Conservation (phyloP, 2,888 invertebrate species). For the Clitarchus hookeri region DNA sequence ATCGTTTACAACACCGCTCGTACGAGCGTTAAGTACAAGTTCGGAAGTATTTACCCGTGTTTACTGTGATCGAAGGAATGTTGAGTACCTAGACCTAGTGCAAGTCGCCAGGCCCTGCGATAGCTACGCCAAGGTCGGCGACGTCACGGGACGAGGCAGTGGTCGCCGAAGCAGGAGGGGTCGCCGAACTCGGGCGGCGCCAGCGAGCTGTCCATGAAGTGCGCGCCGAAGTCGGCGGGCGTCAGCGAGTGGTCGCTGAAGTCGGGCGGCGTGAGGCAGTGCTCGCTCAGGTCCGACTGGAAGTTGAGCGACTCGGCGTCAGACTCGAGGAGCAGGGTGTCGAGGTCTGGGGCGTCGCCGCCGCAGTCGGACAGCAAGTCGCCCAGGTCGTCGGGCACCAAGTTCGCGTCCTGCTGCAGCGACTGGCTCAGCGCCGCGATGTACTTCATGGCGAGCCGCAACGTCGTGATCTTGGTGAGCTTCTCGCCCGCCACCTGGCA, state of each 20-base stretch:
- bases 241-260: conserved; percentile 53
- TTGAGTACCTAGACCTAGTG: background rate
- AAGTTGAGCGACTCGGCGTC: conserved; percentile 62
- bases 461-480: conserved; percentile 86
- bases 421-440: conserved; percentile 76
- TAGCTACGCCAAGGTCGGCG: background rate
- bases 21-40: no score
- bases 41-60: no score
- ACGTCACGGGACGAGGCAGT: conserved; percentile 30
- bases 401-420: conserved; percentile 50
- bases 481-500: conserved; percentile 62
- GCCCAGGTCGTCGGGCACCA: conserved; percentile 49
- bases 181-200: conserved; percentile 38
- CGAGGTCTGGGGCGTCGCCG: conserved; percentile 43
- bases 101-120: background rate
- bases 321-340: conserved; percentile 59
- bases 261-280: conserved; percentile 39
- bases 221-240: conserved; percentile 53
- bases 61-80: no score
- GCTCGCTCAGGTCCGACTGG: conserved; percentile 46
- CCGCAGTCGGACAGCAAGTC: conserved; percentile 44
- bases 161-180: conserved; percentile 27
- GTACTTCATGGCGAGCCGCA: conserved; percentile 85
- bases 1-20: no score
- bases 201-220: conserved; percentile 43